phyloP scores from a whole-genome alignment of 2,888 invertebrate species.

The Physocephala rufipes region DNA sequence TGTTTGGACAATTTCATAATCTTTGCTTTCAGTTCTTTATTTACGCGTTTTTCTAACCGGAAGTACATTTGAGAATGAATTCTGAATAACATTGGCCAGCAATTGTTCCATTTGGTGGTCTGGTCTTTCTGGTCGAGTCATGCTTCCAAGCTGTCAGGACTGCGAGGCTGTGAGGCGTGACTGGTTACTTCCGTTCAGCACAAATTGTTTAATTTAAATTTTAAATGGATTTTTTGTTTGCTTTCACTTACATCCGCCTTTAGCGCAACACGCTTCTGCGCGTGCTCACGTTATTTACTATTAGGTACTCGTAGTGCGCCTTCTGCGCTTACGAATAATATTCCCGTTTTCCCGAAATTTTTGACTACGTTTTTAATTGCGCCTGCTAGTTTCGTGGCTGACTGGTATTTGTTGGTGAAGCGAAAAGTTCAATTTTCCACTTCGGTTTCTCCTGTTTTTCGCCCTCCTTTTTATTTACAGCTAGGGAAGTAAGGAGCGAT shows the following conservation, averaged over 20 bases:
- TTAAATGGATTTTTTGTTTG: slow-evolving; percentile 13
- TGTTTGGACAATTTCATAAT: slow-evolving; percentile 16
- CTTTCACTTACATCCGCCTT: slow-evolving; percentile 25
- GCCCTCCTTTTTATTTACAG: too few relatives aligned
- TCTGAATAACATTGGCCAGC: slow-evolving; percentile 27
- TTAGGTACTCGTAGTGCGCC: neutral
- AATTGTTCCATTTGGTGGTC: slow-evolving; percentile 43
- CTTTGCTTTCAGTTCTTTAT: neutral
- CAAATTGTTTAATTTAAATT: slow-evolving; percentile 29
- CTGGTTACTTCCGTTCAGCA: slow-evolving; percentile 54
- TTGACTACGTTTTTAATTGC: too few relatives aligned
- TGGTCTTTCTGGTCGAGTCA: too few relatives aligned
- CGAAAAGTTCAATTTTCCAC: too few relatives aligned
- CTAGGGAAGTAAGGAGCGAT: too few relatives aligned
- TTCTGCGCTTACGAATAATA: too few relatives aligned
- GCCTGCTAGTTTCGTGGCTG: too few relatives aligned
- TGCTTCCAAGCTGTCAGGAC: slow-evolving; percentile 38
- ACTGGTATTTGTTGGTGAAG: too few relatives aligned
- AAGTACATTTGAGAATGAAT: slow-evolving; percentile 42
- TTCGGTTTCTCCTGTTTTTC: too few relatives aligned
- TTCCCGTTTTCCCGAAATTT: too few relatives aligned
- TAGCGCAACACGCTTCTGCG: slow-evolving; percentile 29
- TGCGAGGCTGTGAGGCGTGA: slow-evolving; percentile 54
- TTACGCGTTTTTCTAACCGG: slow-evolving; percentile 29
- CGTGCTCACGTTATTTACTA: slow-evolving; percentile 20